Conservation (phyloP, 2,888 invertebrate species). For the Dynastes grantii region DNA sequence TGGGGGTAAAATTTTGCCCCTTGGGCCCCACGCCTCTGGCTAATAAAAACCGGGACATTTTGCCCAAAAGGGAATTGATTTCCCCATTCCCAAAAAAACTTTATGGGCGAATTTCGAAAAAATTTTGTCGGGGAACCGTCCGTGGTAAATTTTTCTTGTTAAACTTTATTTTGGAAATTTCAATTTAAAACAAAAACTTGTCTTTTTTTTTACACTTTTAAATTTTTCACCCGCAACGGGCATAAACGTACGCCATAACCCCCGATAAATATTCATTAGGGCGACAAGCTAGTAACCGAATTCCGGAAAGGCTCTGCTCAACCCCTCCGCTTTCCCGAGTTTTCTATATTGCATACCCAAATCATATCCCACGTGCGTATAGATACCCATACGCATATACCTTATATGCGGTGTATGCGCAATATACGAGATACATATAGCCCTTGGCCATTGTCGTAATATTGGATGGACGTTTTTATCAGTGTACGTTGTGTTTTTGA, state of each 20-base stretch:
- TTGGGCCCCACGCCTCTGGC: too few relatives aligned
- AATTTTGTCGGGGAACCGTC: too few relatives aligned
- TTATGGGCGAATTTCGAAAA: too few relatives aligned
- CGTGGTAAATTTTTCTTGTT: too few relatives aligned
- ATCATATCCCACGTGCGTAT: not conserved
- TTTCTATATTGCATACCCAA: not conserved
- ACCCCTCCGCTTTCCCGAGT: not conserved
- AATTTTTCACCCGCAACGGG: not conserved
- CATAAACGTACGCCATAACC: conserved; percentile 25
- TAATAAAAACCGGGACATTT: too few relatives aligned
- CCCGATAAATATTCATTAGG: conserved; percentile 34
- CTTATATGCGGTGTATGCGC: not conserved
- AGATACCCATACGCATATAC: not conserved
- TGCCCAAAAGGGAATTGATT: too few relatives aligned
- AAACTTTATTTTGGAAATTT: too few relatives aligned
- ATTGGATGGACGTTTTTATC: not conserved
- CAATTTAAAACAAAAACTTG: too few relatives aligned
- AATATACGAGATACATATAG: too few relatives aligned
- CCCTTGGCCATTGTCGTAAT: not conserved
- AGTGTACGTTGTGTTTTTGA: not conserved
- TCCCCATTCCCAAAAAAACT: too few relatives aligned
- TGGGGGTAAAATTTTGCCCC: too few relatives aligned
- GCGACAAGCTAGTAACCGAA: conserved; percentile 19
- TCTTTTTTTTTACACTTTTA: too few relatives aligned
- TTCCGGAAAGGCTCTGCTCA: conserved; percentile 23